Percentiles rank a stretch among this genome's conserved stretches.
These are phyloP conservation scores for Channallabes apus DNA, from an alignment of 2,797 vertebrate genomes.

Conservation along the genomic window DNA sequence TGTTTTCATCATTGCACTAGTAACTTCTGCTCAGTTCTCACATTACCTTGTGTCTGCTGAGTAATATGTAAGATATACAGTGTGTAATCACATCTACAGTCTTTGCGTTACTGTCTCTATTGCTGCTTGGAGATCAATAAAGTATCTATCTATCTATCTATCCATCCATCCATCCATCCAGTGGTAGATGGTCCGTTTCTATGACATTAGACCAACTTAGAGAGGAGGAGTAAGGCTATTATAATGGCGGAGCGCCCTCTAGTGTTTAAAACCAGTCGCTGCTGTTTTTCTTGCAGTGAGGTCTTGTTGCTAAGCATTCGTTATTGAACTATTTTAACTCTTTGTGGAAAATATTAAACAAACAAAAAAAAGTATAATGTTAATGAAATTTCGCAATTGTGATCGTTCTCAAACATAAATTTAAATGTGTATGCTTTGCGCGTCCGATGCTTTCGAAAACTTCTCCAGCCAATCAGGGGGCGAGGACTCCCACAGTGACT, in stretches of 20 bases:
- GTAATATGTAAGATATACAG: too few species aligned
- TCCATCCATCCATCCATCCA: too few species aligned
- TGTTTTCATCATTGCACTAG: too few species aligned
- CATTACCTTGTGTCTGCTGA: too few species aligned
- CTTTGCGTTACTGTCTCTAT: too few species aligned
- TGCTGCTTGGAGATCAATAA: too few species aligned
- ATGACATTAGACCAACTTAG: background rate
- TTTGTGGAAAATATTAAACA: background rate
- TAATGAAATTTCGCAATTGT: background rate
- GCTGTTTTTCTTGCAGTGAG: background rate
- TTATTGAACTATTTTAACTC: background rate
- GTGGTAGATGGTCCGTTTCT: background rate
- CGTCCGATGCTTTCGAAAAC: conserved; percentile 72
- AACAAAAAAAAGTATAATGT: background rate
- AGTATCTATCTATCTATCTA: too few species aligned
- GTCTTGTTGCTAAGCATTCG: conserved; percentile 3
- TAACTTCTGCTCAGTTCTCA: too few species aligned
- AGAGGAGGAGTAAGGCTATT: background rate
- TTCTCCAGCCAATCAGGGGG: conserved; percentile 67
- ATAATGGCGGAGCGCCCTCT: conserved; percentile 34
- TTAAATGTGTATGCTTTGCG: conserved; percentile 1
- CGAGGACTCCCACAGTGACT: conserved; percentile 51
- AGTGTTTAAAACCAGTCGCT: conserved; percentile 6
- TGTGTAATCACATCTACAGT: too few species aligned
- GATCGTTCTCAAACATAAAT: background rate